phyloP scores from a whole-genome alignment of 35 echinoderm and acorn worm genomes.

The Ophiothrix spiculata region DNA sequence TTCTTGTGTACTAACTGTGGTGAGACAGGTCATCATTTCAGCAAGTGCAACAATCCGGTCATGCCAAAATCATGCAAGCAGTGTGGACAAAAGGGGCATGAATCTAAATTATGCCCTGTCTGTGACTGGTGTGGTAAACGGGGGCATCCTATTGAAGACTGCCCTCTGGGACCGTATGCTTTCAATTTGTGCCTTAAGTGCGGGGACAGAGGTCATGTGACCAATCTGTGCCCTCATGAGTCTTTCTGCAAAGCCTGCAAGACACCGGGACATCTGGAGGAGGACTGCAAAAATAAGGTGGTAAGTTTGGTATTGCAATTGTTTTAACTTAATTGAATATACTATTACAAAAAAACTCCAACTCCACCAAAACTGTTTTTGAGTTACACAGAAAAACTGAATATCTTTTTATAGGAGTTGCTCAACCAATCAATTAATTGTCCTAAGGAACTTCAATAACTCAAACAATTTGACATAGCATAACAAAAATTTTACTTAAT shows the following conservation, averaged over 20 bases:
- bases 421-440: too few species aligned
- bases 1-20: neutral
- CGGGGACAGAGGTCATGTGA: conserved; percentile 3
- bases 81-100: neutral
- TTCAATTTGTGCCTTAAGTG: conserved; percentile 6
- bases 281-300: neutral
- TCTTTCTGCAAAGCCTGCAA: neutral
- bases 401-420: too few species aligned
- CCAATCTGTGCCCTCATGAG: neutral
- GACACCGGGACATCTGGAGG: neutral
- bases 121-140: neutral
- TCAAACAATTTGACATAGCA: too few species aligned
- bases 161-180: neutral
- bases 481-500: too few species aligned
- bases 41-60: neutral
- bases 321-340: too few species aligned
- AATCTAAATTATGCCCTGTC: neutral
- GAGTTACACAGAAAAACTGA: too few species aligned
- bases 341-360: too few species aligned
- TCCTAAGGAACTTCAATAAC: too few species aligned
- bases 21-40: neutral
- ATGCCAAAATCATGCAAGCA: neutral
- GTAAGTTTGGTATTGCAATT: too few species aligned
- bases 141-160: neutral
- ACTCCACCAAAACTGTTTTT: too few species aligned